Evolutionary conservation across 2,888 invertebrate genomes (phyloP).

Genomic region (Eucriotettix oculatus): DNA sequence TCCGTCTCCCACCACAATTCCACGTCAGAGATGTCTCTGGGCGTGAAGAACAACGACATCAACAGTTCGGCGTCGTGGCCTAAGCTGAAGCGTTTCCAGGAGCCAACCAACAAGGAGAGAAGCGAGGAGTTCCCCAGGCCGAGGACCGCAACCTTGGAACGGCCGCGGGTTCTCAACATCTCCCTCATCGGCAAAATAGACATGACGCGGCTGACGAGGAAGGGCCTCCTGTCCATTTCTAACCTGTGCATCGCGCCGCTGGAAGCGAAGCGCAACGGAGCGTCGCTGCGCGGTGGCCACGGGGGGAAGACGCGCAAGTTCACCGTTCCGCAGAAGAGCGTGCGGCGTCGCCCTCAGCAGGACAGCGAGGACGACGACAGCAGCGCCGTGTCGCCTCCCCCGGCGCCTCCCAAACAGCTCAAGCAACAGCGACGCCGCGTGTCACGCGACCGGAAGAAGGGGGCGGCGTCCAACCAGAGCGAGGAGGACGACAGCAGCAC

Average conservation of each 20-base stretch:
- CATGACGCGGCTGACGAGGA: conserved; percentile 34
- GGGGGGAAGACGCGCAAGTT: conserved; percentile 2
- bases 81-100: neutral
- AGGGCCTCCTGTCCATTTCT: conserved; percentile 27
- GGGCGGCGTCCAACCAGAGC: neutral
- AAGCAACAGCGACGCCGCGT: neutral
- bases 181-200: conserved; percentile 33
- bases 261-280: neutral
- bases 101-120: neutral
- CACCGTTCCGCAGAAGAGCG: neutral
- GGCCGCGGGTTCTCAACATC: conserved; percentile 34
- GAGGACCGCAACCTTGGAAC: conserved; percentile 37
- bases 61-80: neutral
- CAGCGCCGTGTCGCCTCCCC: conserved; percentile 2
- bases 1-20: neutral
- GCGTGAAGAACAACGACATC: neutral
- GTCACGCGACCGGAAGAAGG: neutral
- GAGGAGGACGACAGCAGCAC: neutral
- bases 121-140: conserved; percentile 21
- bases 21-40: neutral
- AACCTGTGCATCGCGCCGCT: conserved; percentile 22
- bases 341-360: neutral
- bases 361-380: conserved; percentile 10
- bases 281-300: neutral
- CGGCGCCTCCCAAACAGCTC: neutral